Base-by-base conservation (phyloP, 2,113 vertebrate genomes). In the Channa maculata region DNA sequence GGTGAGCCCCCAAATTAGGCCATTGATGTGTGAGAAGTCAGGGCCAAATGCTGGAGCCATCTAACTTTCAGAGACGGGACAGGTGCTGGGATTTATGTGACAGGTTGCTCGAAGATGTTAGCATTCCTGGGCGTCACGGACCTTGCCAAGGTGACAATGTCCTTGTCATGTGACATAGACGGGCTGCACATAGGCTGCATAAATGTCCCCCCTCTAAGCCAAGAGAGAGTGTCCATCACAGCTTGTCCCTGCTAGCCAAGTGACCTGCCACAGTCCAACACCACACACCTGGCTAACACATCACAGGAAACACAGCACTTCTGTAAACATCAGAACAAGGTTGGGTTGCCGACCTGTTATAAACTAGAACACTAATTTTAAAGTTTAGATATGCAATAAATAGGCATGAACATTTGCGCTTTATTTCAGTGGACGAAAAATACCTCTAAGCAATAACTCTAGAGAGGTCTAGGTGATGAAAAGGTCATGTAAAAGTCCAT, bases 91-190 rank as follows among this genome's bases (percentile, higher is more conserved):
- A 89, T 91, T 89, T 86, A 92, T 89, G 85, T 90, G 93, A 92
- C 89, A 92, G 79, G 82, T 88, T 88, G 92, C 90, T 91, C 64
- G 59, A 83, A 89, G 87, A 85, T 0, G 82, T 92, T 91, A 93
- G 86, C 65, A 72, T 93, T 66, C 80, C 83, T 70, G 70, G 64
- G 57, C 46, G 49, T 86, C 85, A 75, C 51, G 62, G 83, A 52
- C 71, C 53, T 50, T 50, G 6, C 49, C 36, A 12, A n/a, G 60
- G 65, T 48, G 43, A 72, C 72, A 84, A 71, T 38, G 57, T 72
- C 48, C 15, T 33, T 8, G 46, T 65, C 80, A 84, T 38, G 68
- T 81, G 79, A 83, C 78, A 9, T 10, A 44, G 38, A 50, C 12
- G 24, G 8, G 36, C 39, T 49, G 41, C 60, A 48, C 8, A 52